Base-by-base conservation (phyloP, 1,140 invertebrate species). In the Fopius arisanus region DNA sequence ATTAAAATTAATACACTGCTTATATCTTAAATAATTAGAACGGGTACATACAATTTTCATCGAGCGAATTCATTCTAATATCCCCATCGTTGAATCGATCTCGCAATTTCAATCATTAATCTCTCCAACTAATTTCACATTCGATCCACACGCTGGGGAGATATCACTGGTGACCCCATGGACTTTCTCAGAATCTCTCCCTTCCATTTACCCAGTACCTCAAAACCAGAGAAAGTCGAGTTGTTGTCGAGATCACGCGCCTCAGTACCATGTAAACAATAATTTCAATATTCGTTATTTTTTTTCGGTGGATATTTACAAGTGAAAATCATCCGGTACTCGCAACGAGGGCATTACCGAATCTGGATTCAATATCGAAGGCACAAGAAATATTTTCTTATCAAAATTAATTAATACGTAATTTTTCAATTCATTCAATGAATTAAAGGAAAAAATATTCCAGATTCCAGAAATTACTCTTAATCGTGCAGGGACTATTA, bases 251-350 rank as follows among this genome's bases (percentile, higher is more conserved):
- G 23, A 26, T 59, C 23, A 54, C 43, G 16, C 23, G 29, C 33
- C 41, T 31, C 23, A 21, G 51, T 29, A 26, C 16, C 43, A n/a
- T 48, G 14, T 7, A 48, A 10, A 40, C 28, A 23, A 7, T 71
- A 29, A 33, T n/a, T 29, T 62, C 48, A 48, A 21, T 69, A 10
- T 14, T 67, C 29, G 29, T 70, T 76, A 12, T 29, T 21, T 10
- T 21, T 10, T 31, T 48, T 65, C 67, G 75, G 77, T 78, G 67
- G 29, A 74, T 81, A 81, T 81, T 75, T 81, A 81, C 80, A 81
- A 81, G 74, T 77, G 73, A 75, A 73, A 67, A 7, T 69, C 1
- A 41, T 28, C 33, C 31, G 7, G 23, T 41, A 23, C 19, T 19
- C 26, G 54, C 43, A 37, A 31, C 28, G 31, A 33, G 21, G 14